Evolutionary conservation across 2,888 invertebrate species (phyloP).

Genomic region (Microctonus aethiopoides): DNA sequence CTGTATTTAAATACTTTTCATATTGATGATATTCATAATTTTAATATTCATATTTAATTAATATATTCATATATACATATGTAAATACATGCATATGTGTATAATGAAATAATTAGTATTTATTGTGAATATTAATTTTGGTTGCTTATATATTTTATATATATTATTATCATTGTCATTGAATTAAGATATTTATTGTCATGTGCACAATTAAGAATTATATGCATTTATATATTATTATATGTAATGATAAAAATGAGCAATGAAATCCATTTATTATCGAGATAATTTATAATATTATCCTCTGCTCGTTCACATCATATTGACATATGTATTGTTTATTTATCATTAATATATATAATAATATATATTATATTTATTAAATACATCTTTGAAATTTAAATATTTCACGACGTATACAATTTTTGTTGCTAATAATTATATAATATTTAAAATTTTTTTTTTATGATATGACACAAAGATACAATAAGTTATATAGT

Average conservation of each 20-base stretch:
- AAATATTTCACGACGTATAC: background rate
- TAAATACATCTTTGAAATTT: slow-evolving; percentile 12
- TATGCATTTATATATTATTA: slow-evolving; percentile 38
- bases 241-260: slow-evolving; percentile 20
- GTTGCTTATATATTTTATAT: slow-evolving; percentile 27
- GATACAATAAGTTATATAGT: background rate
- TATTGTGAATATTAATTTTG: slow-evolving; percentile 37
- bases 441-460: background rate
- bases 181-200: slow-evolving; percentile 41
- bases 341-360: slow-evolving; percentile 13
- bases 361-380: slow-evolving; percentile 26
- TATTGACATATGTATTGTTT: slow-evolving; percentile 45
- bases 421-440: background rate
- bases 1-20: no score
- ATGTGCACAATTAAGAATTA: slow-evolving; percentile 44
- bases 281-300: background rate
- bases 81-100: no score
- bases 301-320: slow-evolving; percentile 40
- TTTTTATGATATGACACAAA: slow-evolving; percentile 14
- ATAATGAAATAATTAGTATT: slow-evolving; percentile 4
- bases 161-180: slow-evolving; percentile 23
- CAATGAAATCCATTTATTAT: slow-evolving; percentile 12
- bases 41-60: no score
- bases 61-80: background rate
- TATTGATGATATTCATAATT: no score